Evolutionary conservation across 2,113 vertebrate genomes (phyloP).

Genomic region (Percopsis transmontana): DNA sequence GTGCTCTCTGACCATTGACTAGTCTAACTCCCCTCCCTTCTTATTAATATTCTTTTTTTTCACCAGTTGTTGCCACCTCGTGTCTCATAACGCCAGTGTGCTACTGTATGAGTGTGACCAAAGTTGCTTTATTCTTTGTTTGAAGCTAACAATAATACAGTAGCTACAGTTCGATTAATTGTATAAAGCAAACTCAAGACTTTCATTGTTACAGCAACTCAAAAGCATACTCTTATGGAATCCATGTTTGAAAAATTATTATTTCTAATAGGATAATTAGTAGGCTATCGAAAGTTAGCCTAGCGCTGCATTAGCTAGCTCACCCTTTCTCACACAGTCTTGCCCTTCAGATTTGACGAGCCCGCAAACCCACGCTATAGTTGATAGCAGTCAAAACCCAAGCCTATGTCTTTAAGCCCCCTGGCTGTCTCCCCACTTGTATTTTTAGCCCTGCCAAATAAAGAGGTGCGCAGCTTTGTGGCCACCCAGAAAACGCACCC

Average conservation of each 20-base stretch:
- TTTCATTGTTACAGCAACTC: background rate
- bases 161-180: conserved; percentile 4
- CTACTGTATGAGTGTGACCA: no score
- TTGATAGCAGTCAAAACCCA: background rate
- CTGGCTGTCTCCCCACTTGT: conserved; percentile 46
- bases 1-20: conserved; percentile 70
- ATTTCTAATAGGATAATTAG: background rate
- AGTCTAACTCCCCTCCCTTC: conserved; percentile 30
- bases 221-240: no score
- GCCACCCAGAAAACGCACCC: conserved; percentile 23
- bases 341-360: conserved; percentile 23
- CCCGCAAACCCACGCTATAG: conserved; percentile 2
- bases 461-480: conserved; percentile 73
- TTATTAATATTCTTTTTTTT: conserved; percentile 2
- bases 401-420: conserved; percentile 8
- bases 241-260: background rate
- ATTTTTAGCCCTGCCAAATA: conserved; percentile 86
- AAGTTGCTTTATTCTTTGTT: no score
- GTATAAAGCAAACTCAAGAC: background rate
- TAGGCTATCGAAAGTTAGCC: background rate
- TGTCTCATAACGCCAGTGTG: conserved; percentile 5
- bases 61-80: background rate
- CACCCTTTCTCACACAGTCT: background rate
- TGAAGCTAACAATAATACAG: no score
- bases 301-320: background rate